A percentile compares a stretch with the other conserved stretches of the same genome.
phyloP scores from a whole-genome alignment of 2,888 invertebrate genomes.

The Pammene fasciana region DNA sequence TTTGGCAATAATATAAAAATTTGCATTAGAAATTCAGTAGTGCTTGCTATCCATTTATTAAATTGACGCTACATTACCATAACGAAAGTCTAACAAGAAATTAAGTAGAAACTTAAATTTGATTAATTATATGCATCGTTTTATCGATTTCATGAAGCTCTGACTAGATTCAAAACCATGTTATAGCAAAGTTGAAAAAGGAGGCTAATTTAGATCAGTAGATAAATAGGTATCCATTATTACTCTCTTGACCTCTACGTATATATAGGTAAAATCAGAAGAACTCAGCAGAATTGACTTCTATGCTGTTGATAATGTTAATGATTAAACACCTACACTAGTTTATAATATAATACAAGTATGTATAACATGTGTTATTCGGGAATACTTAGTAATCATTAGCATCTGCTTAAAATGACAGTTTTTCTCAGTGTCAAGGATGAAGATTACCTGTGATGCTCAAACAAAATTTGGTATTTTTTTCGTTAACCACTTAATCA shows the following conservation, averaged over 20 bases:
- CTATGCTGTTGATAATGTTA: too few species aligned
- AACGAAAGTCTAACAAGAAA: conserved; percentile 7
- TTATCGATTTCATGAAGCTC: not conserved
- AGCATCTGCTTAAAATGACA: too few species aligned
- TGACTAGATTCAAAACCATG: not conserved
- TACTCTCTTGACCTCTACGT: not conserved
- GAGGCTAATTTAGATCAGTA: not conserved
- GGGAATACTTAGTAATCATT: too few species aligned
- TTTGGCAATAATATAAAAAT: not conserved
- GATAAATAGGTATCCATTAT: not conserved
- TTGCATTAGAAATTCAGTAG: conserved; percentile 8
- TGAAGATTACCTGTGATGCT: too few species aligned
- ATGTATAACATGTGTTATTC: too few species aligned
- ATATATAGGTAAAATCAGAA: not conserved
- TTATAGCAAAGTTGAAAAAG: not conserved
- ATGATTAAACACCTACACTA: too few species aligned
- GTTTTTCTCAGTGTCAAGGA: too few species aligned
- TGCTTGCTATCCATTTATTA: not conserved
- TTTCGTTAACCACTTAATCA: too few species aligned
- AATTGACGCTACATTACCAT: conserved; percentile 14
- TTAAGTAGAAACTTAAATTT: not conserved
- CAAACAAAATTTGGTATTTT: too few species aligned
- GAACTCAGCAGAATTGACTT: too few species aligned
- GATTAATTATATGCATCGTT: not conserved
- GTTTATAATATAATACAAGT: too few species aligned